Evolutionary conservation across 35 echinoderm and acorn worm species (phyloP).

Genomic region (Stichopus chloronotus): DNA sequence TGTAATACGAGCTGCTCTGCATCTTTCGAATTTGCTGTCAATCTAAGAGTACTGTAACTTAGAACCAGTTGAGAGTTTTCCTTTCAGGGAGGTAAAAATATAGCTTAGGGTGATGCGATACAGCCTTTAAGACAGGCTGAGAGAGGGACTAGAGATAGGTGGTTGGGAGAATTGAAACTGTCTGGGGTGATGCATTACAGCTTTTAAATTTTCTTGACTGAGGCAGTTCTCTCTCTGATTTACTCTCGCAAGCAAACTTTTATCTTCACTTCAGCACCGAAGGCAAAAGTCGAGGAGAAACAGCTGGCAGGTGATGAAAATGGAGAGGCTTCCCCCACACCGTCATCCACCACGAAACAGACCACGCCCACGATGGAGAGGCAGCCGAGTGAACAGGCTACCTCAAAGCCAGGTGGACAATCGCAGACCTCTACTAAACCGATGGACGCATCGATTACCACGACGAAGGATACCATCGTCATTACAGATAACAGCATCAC

Average conservation of each 20-base stretch:
- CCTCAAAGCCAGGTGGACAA: background rate
- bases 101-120: no score
- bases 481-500: background rate
- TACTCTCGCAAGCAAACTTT: background rate
- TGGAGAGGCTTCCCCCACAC: background rate
- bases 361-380: background rate
- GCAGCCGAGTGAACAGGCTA: background rate
- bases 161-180: no score
- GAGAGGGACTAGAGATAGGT: no score
- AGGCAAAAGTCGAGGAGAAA: background rate
- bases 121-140: no score
- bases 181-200: no score
- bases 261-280: background rate
- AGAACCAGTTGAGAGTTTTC: no score
- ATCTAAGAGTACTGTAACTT: no score
- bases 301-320: background rate
- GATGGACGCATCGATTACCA: background rate
- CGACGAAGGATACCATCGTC: background rate
- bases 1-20: no score
- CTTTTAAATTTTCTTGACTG: no score
- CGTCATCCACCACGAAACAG: background rate
- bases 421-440: background rate
- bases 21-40: no score
- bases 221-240: no score
- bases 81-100: no score